phyloP scores from a whole-genome alignment of 2,797 vertebrate genomes.

The Aldrovandia affinis region DNA sequence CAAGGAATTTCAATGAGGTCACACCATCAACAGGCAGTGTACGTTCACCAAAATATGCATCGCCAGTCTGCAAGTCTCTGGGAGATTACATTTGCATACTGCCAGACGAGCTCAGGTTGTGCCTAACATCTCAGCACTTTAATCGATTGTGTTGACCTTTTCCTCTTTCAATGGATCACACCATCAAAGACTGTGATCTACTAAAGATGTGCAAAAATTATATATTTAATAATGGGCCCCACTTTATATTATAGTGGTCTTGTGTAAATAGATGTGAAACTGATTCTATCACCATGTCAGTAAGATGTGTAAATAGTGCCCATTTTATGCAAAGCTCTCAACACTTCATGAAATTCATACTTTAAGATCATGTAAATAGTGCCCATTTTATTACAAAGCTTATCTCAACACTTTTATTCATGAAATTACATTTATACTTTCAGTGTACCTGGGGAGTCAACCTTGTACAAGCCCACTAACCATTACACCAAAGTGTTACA shows the following conservation, averaged over 20 bases:
- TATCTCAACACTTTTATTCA: too few relatives aligned
- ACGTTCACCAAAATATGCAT: background rate
- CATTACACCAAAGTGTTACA: too few relatives aligned
- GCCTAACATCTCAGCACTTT: background rate
- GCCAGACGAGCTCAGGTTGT: background rate
- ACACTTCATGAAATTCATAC: too few relatives aligned
- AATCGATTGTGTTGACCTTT: background rate
- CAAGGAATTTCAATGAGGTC: background rate
- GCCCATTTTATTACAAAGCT: too few relatives aligned
- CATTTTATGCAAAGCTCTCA: too few relatives aligned
- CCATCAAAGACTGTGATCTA: background rate
- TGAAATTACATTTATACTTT: too few relatives aligned
- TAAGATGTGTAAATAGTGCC: background rate
- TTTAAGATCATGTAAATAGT: too few relatives aligned
- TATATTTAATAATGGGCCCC: too few relatives aligned
- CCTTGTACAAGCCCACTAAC: too few relatives aligned
- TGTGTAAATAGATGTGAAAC: background rate
- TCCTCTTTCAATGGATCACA: background rate
- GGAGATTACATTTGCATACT: background rate
- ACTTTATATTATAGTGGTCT: too few relatives aligned
- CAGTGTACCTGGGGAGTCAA: too few relatives aligned
- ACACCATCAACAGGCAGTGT: background rate
- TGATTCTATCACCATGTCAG: background rate
- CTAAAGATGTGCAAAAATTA: background rate
- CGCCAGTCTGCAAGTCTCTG: background rate